Evolutionary conservation across 2,888 invertebrate genomes (phyloP), one percentile per base, ranked within the genome.

Genomic region (Diogma glabrata): DNA sequence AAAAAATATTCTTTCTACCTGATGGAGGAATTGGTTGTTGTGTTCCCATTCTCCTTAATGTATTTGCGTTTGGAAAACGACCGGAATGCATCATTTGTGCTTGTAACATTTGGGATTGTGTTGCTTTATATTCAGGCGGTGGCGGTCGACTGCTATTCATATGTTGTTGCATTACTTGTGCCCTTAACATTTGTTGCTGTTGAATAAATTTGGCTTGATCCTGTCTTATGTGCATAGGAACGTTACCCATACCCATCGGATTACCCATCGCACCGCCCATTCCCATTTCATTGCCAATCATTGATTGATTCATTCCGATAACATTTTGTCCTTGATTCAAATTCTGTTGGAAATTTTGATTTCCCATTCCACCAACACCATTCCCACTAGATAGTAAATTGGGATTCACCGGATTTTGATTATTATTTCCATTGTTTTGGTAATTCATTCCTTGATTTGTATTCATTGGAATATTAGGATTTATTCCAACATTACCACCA

Each of bases 41-140:
- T 33, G 48, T 16, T n/a, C 81, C 76, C 66, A 80, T 76, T 57
- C 81, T 70, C 23, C 81, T 69, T 71, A 81, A 79, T 30, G 75
- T 73, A 17, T 73, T 72, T 19, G 75, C 68, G 60, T 75, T 74
- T 33, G 74, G 70, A 55, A 75, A 75, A 52, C 75, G 70, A 50
- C 73, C 72, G 8, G 72, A 69, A 57, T 75, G 75, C 73, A 75
- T 75, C 71, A 75, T 72, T 60, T 76, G 76, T 23, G 75, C 75
- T 58, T 70, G 71, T 67, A 70, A 67, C 48, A 70, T 57, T 52
- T 70, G 70, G 43, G 67, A 67, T 55, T 69, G 69, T 54, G 64
- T 69, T 62, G 84, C 79, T 68, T 88, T 89, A 70, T 90, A 89
- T 67, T 89, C 89, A 3, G 89, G 90, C 38, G 89, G 89, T 19